Evolutionary conservation across 2,797 vertebrate species (phyloP).

Genomic region (Ambastaia sidthimunki): DNA sequence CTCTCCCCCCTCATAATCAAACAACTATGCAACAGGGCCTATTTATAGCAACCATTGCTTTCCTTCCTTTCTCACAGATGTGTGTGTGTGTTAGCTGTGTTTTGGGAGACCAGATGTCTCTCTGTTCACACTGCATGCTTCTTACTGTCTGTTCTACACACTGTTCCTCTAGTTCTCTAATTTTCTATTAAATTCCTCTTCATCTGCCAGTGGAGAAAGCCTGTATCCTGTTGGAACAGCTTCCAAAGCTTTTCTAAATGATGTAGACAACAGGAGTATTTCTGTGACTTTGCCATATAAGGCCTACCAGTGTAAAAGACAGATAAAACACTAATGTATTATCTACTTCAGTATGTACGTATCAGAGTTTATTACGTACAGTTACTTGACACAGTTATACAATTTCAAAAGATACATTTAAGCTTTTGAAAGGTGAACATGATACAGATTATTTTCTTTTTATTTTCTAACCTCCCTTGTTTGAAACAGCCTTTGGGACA

Average conservation of each 20-base stretch:
- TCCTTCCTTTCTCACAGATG: constrained; percentile 41
- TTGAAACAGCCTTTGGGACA: neutral
- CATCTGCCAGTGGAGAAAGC: constrained; percentile 30
- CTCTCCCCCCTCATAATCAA: constrained; percentile 75
- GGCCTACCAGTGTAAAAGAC: constrained; percentile 63
- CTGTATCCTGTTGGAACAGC: neutral
- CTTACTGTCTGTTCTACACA: constrained; percentile 14
- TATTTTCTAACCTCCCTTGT: neutral
- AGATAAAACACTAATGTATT: constrained; percentile 61
- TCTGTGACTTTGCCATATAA: constrained; percentile 71
- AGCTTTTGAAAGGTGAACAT: constrained; percentile 21
- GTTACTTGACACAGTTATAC: neutral
- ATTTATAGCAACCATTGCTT: constrained; percentile 71
- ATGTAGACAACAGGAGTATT: constrained; percentile 61
- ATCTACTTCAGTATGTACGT: constrained; percentile 46
- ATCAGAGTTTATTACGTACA: neutral
- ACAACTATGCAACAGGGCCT: constrained; percentile 74
- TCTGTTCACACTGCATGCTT: constrained; percentile 33
- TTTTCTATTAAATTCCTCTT: constrained; percentile 29
- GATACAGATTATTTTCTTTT: neutral
- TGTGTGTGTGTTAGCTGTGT: constrained; percentile 5
- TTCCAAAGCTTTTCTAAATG: constrained; percentile 55
- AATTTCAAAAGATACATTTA: constrained; percentile 2
- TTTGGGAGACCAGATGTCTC: constrained; percentile 29
- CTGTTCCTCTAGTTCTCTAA: constrained; percentile 9